A percentile compares a stretch with the other conserved stretches of the same genome.
These are phyloP conservation scores for Phylloscopus trochilus DNA, from an alignment of 2,113 vertebrate species.

Conservation along the genomic window DNA sequence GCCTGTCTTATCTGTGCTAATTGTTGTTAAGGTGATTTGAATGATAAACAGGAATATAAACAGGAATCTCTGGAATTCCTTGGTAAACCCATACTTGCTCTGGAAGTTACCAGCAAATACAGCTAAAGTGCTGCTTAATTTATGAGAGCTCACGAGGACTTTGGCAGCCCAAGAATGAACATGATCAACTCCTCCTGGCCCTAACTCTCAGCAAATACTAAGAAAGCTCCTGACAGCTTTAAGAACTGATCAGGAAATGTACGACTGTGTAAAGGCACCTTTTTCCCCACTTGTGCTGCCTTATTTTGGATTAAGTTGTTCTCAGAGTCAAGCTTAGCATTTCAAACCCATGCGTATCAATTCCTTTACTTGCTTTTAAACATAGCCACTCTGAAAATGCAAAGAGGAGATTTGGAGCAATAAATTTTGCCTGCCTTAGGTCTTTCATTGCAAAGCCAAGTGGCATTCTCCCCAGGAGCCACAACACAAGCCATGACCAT, in stretches of 20 bases:
- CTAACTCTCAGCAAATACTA: not conserved
- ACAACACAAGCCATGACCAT: accelerated
- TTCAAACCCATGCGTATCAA: not conserved
- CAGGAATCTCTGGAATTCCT: constrained; percentile 16
- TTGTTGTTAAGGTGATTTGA: not conserved
- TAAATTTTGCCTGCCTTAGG: not conserved
- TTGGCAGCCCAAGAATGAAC: not conserved
- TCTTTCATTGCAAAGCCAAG: not conserved
- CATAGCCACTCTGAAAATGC: not conserved
- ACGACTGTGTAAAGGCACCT: not conserved
- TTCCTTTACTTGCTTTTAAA: not conserved
- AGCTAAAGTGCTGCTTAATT: not conserved
- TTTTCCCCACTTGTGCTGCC: not conserved
- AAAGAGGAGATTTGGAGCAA: not conserved
- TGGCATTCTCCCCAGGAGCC: not conserved
- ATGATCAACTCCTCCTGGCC: not conserved
- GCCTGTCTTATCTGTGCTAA: not conserved
- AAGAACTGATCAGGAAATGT: not conserved
- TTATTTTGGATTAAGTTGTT: not conserved
- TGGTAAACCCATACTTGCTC: not conserved
- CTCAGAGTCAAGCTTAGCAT: not conserved
- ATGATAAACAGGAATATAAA: not conserved
- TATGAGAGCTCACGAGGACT: not conserved
- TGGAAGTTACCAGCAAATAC: not conserved
- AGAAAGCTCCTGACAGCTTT: not conserved